Evolutionary conservation across 2,888 invertebrate genomes (phyloP), one percentile per base, ranked within the genome.

Genomic region (Rosalia funebris): DNA sequence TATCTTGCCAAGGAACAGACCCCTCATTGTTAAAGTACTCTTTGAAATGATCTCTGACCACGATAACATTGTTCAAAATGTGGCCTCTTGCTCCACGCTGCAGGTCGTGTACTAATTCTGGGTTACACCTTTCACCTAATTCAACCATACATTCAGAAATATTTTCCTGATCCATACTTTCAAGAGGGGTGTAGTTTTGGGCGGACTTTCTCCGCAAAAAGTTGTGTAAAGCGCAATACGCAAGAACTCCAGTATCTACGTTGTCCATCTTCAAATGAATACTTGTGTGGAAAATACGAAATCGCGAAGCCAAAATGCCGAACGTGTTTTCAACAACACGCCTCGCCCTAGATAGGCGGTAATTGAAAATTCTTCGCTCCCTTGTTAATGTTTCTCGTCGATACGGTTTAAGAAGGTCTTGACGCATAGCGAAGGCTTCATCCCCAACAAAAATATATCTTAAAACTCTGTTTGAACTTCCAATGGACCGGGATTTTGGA

Each of bases 361-460:
- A 42, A 10, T 42, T 59, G 11, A 45, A 59, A 25, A 57, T 57
- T 16, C 36, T 58, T 42, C 47, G 46, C 20, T 60, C 32, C 2
- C 56, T 4, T 1, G 12, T 44, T 10, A 60, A 42, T 31, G 56
- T 45, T 41, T 41, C 37, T 47, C 47, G 52, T 34, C 44, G 52
- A 61, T 46, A 57, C 19, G 61, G 57, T 25, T 61, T 61, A 34
- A 57, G 45, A 52, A 57, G 52, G 25, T 61, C 57, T 7, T 12
- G 39, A 11, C 57, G 34, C 42, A 57, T 12, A 16, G 57, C 52
- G 37, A 61, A 61, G 1, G 57, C 61, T 57, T 61, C 61, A 50
- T 61, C 61, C 32, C 52, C 61, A 7, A 61, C 57, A 46, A 61
- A 61, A 14, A 57, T 32, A 44, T 41, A 61, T 17, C 36, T 48